These are phyloP conservation scores for Monopterus albus DNA, from an alignment of 2,113 vertebrate genomes.

Conservation along the genomic window DNA sequence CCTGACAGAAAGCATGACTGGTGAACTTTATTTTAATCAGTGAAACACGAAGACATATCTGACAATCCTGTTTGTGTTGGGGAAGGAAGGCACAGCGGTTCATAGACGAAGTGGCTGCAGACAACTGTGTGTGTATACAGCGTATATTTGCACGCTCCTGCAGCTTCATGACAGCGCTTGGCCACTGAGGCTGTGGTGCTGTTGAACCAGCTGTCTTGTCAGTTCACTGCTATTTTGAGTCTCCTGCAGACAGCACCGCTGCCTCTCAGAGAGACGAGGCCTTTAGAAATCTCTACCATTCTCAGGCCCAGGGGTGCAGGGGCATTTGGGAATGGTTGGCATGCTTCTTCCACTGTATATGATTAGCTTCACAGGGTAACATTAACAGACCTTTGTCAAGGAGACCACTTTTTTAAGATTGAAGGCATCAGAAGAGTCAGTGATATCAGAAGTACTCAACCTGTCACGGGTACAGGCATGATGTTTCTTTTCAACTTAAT, in stretches of 20 bases:
- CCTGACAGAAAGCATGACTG: no score
- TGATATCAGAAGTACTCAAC: neutral
- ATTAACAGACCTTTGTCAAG: slow-evolving; percentile 3
- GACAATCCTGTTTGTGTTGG: no score
- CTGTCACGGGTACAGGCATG: slow-evolving; percentile 16
- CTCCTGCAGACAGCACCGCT: slow-evolving; percentile 76
- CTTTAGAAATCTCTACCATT: slow-evolving; percentile 48
- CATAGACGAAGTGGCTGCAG: slow-evolving; percentile 43
- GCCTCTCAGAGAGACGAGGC: slow-evolving; percentile 59
- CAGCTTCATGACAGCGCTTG: slow-evolving; percentile 64
- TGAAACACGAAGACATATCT: no score
- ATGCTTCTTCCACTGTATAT: slow-evolving; percentile 49
- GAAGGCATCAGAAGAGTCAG: slow-evolving; percentile 15
- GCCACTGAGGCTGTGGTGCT: slow-evolving; percentile 74
- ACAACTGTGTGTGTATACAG: slow-evolving; percentile 51
- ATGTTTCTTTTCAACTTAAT: slow-evolving; percentile 1
- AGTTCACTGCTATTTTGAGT: slow-evolving; percentile 85
- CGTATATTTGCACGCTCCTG: slow-evolving; percentile 56
- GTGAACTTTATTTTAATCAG: no score
- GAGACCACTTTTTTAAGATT: neutral
- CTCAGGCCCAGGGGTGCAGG: neutral
- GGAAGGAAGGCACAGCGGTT: slow-evolving; percentile 48
- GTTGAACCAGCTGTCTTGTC: slow-evolving; percentile 83
- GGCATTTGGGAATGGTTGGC: slow-evolving; percentile 43
- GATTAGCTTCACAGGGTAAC: slow-evolving; percentile 35